Percentiles rank a stretch among this genome's conserved stretches.
Conservation (phyloP, 2,888 invertebrate genomes). For the Chloroclysta siterata region DNA sequence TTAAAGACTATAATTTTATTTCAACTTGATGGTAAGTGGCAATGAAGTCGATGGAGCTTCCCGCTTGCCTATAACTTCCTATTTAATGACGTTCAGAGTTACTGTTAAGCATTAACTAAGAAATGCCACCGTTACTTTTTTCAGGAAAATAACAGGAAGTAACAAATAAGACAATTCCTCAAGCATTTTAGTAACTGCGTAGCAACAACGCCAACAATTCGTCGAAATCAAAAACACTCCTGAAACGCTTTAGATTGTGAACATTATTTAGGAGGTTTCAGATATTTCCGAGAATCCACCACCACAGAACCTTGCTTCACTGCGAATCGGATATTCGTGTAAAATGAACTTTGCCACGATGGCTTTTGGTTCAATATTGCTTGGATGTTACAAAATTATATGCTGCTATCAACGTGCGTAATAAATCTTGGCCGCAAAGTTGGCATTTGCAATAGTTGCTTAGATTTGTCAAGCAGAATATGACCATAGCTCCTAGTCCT, state of each 20-base stretch:
- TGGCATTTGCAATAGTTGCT: too few relatives aligned
- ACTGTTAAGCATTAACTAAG: too few relatives aligned
- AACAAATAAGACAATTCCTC: background rate
- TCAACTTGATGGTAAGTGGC: too few relatives aligned
- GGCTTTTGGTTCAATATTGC: background rate
- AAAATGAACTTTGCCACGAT: constrained; percentile 4
- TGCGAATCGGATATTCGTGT: background rate
- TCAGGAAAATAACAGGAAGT: background rate
- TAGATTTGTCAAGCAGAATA: too few relatives aligned
- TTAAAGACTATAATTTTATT: too few relatives aligned
- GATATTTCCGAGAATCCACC: constrained; percentile 39
- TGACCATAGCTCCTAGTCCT: too few relatives aligned
- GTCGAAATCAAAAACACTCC: constrained; percentile 40
- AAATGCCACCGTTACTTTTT: too few relatives aligned
- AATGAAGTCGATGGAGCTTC: too few relatives aligned
- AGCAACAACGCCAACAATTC: constrained; percentile 1
- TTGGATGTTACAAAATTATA: background rate
- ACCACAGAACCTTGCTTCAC: constrained; percentile 9
- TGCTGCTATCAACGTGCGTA: background rate
- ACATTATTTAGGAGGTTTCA: constrained; percentile 48
- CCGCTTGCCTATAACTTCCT: too few relatives aligned
- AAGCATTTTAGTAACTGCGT: background rate
- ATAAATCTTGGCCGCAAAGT: too few relatives aligned
- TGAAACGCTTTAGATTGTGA: constrained; percentile 47
- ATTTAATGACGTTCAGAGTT: too few relatives aligned